phyloP scores from a whole-genome alignment of 1,140 invertebrate species.

The Eubasilissa regina region DNA sequence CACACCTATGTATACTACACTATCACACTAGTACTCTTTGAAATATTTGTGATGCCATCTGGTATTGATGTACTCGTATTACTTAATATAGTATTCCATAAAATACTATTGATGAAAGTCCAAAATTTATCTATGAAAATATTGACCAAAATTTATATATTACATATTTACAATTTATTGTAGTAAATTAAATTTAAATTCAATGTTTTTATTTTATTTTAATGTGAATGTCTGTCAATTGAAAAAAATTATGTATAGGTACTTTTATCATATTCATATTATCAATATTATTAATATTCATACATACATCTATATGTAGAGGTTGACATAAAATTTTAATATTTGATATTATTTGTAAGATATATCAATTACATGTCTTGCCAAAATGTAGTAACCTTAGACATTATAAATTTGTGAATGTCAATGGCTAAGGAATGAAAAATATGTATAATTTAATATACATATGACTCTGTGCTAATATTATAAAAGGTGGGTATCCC shows the following conservation, averaged over 20 bases:
- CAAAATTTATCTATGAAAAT: slow-evolving; percentile 23
- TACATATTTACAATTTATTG: neutral
- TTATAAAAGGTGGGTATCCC: too few species aligned
- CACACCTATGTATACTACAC: too few species aligned
- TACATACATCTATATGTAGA: neutral
- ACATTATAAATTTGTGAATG: neutral
- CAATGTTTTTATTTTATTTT: neutral
- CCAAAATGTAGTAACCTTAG: slow-evolving; percentile 12
- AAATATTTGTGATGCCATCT: slow-evolving; percentile 19
- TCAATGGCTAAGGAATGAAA: too few species aligned
- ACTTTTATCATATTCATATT: neutral
- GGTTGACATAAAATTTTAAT: slow-evolving; percentile 7
- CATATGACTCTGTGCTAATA: too few species aligned
- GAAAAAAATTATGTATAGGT: neutral
- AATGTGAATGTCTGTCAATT: slow-evolving; percentile 19
- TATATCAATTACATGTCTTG: slow-evolving; percentile 36
- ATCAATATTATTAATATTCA: neutral
- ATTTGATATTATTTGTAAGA: slow-evolving; percentile 21
- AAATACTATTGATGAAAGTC: too few species aligned
- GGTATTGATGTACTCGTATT: too few species aligned
- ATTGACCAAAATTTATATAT: slow-evolving; percentile 24
- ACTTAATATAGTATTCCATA: too few species aligned
- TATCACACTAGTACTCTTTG: neutral
- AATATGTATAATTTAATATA: too few species aligned
- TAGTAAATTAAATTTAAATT: neutral